Conservation (phyloP, 2,888 invertebrate genomes). For the Noctua pronuba region DNA sequence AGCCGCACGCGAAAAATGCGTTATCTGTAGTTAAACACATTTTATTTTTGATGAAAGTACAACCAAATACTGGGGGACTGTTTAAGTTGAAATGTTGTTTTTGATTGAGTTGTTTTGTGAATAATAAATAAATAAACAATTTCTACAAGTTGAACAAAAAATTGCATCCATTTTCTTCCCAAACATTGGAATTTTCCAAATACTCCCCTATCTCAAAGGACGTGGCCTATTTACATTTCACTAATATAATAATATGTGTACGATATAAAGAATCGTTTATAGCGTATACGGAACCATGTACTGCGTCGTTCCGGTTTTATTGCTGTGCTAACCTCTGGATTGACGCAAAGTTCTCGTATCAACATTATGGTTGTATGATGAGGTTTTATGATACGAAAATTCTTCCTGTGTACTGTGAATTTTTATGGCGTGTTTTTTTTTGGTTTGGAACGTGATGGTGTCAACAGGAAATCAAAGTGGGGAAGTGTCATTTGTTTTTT, state of each 20-base stretch:
- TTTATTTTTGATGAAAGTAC: no score
- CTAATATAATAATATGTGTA: constrained; percentile 39
- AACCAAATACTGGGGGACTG: no score
- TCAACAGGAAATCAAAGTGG: neutral
- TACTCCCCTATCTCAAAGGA: constrained; percentile 15
- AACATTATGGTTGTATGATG: constrained; percentile 39
- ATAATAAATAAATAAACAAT: no score
- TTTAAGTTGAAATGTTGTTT: no score
- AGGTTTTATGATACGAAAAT: constrained; percentile 27
- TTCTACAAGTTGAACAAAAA: neutral
- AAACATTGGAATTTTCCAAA: neutral
- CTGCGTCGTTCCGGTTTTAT: constrained; percentile 48
- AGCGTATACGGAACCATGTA: constrained; percentile 29
- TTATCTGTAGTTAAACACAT: no score
- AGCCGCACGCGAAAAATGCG: no score
- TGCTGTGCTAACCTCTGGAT: constrained; percentile 22
- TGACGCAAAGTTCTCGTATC: constrained; percentile 39
- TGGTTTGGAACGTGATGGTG: neutral
- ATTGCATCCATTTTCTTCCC: neutral
- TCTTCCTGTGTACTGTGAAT: constrained; percentile 3
- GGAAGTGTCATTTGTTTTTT: neutral
- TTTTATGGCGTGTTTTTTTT: constrained; percentile 18
- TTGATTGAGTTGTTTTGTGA: no score
- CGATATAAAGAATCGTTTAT: constrained; percentile 51
- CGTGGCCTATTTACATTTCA: constrained; percentile 25